Evolutionary conservation across 2,888 invertebrate species (phyloP), one percentile per base, ranked within the genome.

Genomic region (Rhamnusium bicolor): DNA sequence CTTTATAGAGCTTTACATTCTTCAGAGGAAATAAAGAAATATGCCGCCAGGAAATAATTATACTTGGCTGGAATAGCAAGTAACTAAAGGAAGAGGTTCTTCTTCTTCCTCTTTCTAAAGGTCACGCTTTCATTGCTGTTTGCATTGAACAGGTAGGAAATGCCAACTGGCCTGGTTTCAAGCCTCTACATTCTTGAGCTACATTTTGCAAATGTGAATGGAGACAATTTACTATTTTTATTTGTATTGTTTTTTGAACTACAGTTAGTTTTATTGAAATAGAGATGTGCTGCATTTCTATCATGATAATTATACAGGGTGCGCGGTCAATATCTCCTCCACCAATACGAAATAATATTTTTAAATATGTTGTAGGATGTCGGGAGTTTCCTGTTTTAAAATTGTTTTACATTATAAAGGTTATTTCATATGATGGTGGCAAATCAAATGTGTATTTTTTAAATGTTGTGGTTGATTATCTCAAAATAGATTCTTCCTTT

Each of bases 1-100:
- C 58, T 58, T 58, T 32, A 29, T 40, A 58, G 72, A 72, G 77
- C 76, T 78, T 79, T 75, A 72, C 76, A 71, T 74, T 78, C 70
- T 69, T 56, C 56, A n/a, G 65, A 46, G 74, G 76, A 79, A 79
- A 79, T 79, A 79, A 79, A 79, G 76, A 79, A 77, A 78, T 73
- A 75, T 76, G 75, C 76, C 74, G 72, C 63, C 73, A 63, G 78
- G 75, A 73, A 74, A 74, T 78, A 79, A 78, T 78, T 79, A 78
- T 69, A 69, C 71, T 73, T 62, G 54, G 54, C 29, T 66, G 56
- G 76, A 73, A 73, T 73, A 66, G 66, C 69, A 71, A 76, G 61
- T 74, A 14, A 24, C 54, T 54, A 40, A 54, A 73, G 40, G 62
- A 62, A 47, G 62, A 40, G 19, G 18, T 18, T 53, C 53, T 21